A percentile compares a stretch with the other conserved stretches of the same genome.
phyloP scores from a whole-genome alignment of 2,113 vertebrate species.

The Psilopsiagon aurifrons region DNA sequence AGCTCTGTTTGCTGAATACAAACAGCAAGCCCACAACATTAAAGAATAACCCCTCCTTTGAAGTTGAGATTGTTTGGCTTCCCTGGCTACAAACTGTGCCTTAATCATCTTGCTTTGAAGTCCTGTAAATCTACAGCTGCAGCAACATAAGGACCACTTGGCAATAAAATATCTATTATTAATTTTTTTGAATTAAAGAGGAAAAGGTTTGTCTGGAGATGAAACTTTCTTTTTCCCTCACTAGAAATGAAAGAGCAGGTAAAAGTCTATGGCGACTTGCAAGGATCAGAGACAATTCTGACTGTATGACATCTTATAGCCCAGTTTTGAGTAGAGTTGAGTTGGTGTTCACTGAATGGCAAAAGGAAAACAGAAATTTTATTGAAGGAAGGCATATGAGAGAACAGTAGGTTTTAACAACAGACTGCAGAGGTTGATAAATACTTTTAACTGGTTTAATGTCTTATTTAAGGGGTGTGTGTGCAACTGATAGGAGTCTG shows the following conservation, averaged over 20 bases:
- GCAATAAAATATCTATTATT: neutral
- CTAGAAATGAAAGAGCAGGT: neutral
- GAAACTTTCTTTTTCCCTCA: neutral
- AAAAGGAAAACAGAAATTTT: neutral
- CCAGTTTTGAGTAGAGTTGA: neutral
- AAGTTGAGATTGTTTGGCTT: constrained; percentile 23
- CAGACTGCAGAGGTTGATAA: neutral
- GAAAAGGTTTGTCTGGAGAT: neutral
- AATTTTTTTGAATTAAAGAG: neutral
- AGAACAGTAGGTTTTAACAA: neutral
- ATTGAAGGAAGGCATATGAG: neutral
- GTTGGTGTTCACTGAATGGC: neutral
- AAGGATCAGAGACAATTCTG: neutral
- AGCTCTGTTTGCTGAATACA: neutral
- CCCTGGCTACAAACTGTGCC: constrained; percentile 3
- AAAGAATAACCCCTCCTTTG: constrained; percentile 33
- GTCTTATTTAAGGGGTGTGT: neutral
- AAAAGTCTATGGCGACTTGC: neutral
- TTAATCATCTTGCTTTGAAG: constrained; percentile 56
- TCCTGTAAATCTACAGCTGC: constrained; percentile 33
- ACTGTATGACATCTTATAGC: neutral
- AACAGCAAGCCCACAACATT: neutral
- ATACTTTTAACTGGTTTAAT: neutral
- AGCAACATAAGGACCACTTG: neutral
- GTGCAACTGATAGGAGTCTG: neutral